These are phyloP conservation scores for Spea bombifrons DNA, from an alignment of 2,113 vertebrate species.

Conservation along the genomic window DNA sequence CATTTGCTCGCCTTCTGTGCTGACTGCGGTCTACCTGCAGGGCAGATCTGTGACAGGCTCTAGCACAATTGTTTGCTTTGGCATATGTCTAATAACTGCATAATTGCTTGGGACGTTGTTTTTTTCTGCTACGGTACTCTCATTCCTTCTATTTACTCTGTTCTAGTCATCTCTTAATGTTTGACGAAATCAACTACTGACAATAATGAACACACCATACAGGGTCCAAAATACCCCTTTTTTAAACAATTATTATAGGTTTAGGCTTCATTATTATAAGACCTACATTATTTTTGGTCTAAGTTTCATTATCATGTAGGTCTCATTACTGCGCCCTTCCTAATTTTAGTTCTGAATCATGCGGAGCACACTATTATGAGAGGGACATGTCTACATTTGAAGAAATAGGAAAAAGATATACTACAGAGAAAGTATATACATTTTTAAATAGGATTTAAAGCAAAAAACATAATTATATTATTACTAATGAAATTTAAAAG, in stretches of 20 bases:
- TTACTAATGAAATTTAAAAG: no score
- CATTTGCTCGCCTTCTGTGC: conserved; percentile 65
- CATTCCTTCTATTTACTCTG: conserved; percentile 50
- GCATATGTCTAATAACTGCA: conserved; percentile 69
- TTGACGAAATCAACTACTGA: not conserved
- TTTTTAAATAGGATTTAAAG: no score
- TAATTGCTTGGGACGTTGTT: conserved; percentile 55
- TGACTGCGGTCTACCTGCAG: conserved; percentile 71
- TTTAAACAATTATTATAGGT: conserved; percentile 3
- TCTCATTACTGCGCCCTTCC: no score
- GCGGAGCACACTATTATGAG: no score
- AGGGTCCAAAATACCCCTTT: no score
- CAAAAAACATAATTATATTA: no score
- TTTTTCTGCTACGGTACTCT: conserved; percentile 34
- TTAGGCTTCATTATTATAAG: not conserved
- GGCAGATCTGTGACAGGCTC: conserved; percentile 64
- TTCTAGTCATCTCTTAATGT: not conserved
- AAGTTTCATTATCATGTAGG: not conserved
- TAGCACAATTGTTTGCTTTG: conserved; percentile 69
- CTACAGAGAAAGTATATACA: no score
- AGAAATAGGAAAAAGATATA: no score
- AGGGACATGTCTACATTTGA: no score
- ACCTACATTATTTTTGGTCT: not conserved
- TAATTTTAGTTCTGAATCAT: no score
- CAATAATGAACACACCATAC: not conserved